These are phyloP conservation scores for Gasteruption jaculator DNA, from an alignment of 2,888 invertebrate genomes.

Conservation along the genomic window DNA sequence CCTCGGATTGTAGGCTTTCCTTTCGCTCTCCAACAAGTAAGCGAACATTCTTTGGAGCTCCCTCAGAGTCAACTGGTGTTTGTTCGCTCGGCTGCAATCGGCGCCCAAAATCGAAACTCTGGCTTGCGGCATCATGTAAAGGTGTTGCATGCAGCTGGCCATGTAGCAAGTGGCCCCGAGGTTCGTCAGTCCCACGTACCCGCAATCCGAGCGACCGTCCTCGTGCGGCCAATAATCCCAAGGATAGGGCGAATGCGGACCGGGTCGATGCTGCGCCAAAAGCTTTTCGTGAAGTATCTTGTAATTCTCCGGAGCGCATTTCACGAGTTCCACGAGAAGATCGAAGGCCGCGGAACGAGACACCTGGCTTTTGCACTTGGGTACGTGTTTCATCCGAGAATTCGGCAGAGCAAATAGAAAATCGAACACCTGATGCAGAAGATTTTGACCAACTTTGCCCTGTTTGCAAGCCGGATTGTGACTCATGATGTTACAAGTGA, in stretches of 20 bases:
- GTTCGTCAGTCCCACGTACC: slow-evolving; percentile 91
- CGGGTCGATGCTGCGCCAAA: slow-evolving; percentile 81
- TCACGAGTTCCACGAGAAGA: slow-evolving; percentile 81
- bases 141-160: slow-evolving; percentile 96
- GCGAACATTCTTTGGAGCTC: slow-evolving; percentile 96
- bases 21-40: slow-evolving; percentile 86
- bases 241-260: slow-evolving; percentile 79
- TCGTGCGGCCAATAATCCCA: slow-evolving; percentile 99
- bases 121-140: slow-evolving; percentile 96
- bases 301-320: slow-evolving; percentile 82
- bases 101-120: slow-evolving; percentile 77
- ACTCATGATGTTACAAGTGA: slow-evolving; percentile 83
- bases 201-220: slow-evolving; percentile 89
- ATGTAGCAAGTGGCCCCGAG: slow-evolving; percentile 96
- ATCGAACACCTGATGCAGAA: slow-evolving; percentile 71
- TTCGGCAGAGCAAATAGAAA: slow-evolving; percentile 88
- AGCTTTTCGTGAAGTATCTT: slow-evolving; percentile 77
- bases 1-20: slow-evolving; percentile 92
- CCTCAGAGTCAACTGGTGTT: slow-evolving; percentile 76
- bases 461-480: slow-evolving; percentile 85
- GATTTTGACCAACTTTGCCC: slow-evolving; percentile 68
- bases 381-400: slow-evolving; percentile 77
- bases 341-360: slow-evolving; percentile 90
- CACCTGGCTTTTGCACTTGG: slow-evolving; percentile 89
- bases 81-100: slow-evolving; percentile 67